Conservation (phyloP, 2,888 invertebrate species). For the Piscicola geometra region DNA sequence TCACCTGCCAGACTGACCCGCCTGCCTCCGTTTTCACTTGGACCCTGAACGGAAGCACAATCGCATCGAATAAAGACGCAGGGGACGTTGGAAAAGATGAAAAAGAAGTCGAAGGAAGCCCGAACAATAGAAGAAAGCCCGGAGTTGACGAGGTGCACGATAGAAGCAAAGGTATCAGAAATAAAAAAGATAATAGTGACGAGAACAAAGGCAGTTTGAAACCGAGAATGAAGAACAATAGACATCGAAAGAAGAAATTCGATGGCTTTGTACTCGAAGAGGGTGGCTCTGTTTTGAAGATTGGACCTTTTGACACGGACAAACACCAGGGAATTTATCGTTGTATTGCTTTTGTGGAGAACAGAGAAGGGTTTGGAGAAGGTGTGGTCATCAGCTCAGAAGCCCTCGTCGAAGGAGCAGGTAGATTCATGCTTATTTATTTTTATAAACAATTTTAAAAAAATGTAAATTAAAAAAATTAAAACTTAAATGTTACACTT, state of each 20-base stretch:
- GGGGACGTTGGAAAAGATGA: not conserved
- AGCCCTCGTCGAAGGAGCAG: slow-evolving; percentile 4
- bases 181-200: not conserved
- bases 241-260: not conserved
- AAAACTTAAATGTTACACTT: not conserved
- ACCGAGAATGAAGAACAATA: not conserved
- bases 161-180: no score
- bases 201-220: no score
- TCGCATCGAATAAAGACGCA: not conserved
- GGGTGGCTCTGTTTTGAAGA: not conserved
- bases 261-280: not conserved
- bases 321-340: not conserved
- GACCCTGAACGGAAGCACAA: not conserved
- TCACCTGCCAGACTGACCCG: not conserved
- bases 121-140: not conserved
- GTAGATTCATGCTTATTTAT: no score
- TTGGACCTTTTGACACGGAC: not conserved
- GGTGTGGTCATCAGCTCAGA: not conserved
- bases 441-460: no score
- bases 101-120: not conserved
- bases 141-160: no score
- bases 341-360: not conserved
- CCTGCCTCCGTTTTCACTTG: not conserved
- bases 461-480: not conserved
- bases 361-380: not conserved